These are phyloP conservation scores for Metallyticus violacea DNA, from an alignment of 2,888 invertebrate species.

Conservation along the genomic window DNA sequence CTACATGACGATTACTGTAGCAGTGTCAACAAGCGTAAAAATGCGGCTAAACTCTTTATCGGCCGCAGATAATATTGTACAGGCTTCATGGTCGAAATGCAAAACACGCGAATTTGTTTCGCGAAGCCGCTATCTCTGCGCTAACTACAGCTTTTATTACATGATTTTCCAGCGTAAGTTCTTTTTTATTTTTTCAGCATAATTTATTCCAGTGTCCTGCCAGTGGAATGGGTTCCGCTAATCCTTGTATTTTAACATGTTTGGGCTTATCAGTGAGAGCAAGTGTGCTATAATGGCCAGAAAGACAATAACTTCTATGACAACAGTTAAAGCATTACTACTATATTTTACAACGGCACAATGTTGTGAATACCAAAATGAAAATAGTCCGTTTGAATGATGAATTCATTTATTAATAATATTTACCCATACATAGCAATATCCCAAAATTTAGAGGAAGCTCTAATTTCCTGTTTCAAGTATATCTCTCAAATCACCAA, in stretches of 20 bases:
- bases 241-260: background rate
- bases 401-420: background rate
- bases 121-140: background rate
- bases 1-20: background rate
- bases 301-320: background rate
- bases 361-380: background rate
- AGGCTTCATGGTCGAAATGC: background rate
- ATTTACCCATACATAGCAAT: background rate
- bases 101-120: background rate
- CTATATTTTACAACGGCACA: background rate
- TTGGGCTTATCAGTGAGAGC: background rate
- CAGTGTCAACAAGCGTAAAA: constrained; percentile 1
- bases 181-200: background rate
- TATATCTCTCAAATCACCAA: too few species aligned
- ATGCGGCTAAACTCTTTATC: background rate
- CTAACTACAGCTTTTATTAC: background rate
- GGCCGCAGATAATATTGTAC: background rate
- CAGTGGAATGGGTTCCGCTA: background rate
- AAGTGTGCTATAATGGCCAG: background rate
- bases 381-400: background rate
- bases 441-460: too few species aligned
- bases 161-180: background rate
- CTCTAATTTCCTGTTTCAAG: too few species aligned
- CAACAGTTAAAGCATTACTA: background rate
- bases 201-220: background rate